Evolutionary conservation across 2,888 invertebrate species (phyloP).

Genomic region (Caenorhabditis afra): DNA sequence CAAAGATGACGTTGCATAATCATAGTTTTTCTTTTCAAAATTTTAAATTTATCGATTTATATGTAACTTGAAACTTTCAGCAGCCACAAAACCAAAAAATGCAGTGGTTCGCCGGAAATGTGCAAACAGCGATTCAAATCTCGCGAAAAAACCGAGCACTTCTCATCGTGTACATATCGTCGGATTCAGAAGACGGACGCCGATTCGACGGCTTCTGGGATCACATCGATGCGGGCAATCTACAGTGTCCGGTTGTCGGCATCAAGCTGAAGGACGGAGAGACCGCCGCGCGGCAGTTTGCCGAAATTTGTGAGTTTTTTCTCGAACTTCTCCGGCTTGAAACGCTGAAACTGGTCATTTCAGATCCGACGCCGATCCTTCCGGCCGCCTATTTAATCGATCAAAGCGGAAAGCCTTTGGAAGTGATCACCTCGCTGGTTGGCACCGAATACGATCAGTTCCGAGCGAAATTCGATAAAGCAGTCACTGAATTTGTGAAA

Average conservation of each 20-base stretch:
- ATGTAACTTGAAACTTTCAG: no score
- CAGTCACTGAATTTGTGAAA: conserved; percentile 31
- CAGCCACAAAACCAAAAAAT: conserved; percentile 38
- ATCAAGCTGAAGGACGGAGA: conserved; percentile 55
- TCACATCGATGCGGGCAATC: conserved; percentile 38
- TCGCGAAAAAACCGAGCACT: conserved; percentile 62
- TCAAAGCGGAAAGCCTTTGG: conserved; percentile 56
- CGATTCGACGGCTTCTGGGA: conserved; percentile 53
- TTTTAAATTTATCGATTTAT: no score
- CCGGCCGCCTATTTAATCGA: conserved; percentile 67
- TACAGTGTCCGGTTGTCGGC: conserved; percentile 55
- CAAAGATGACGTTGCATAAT: no score
- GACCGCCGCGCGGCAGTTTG: conserved; percentile 54
- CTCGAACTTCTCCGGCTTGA: neutral
- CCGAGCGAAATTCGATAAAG: conserved; percentile 31
- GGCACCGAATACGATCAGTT: conserved; percentile 49
- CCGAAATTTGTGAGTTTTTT: conserved; percentile 60
- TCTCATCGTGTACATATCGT: conserved; percentile 62
- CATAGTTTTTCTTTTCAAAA: no score
- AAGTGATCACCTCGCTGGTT: conserved; percentile 55
- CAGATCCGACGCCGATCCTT: conserved; percentile 64
- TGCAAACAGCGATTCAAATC: conserved; percentile 59
- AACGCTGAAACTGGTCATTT: no score
- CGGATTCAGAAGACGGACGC: conserved; percentile 49
- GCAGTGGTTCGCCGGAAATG: conserved; percentile 68